A percentile compares a stretch with the other conserved stretches of the same genome.
These are phyloP conservation scores for Villa cingulata DNA, from an alignment of 2,888 invertebrate genomes.

Conservation along the genomic window DNA sequence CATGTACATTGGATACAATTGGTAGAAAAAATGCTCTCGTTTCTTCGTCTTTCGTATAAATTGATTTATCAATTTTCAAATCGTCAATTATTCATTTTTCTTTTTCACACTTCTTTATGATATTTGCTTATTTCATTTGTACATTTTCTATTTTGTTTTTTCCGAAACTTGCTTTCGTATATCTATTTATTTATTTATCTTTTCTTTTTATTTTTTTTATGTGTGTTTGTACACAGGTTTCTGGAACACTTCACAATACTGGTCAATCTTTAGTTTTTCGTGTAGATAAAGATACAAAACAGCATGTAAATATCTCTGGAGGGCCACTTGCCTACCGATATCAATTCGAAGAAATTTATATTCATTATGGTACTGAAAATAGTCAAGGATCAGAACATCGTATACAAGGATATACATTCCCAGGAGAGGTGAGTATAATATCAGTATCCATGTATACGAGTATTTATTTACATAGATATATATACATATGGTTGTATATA, in stretches of 20 bases:
- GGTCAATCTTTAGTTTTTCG: constrained; percentile 89
- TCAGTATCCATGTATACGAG: too few species aligned
- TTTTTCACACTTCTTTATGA: too few species aligned
- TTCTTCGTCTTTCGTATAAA: too few species aligned
- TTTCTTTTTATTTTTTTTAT: constrained; percentile 5
- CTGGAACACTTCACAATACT: constrained; percentile 80
- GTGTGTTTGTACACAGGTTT: constrained; percentile 46
- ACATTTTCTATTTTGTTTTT: too few species aligned
- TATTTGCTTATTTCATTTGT: too few species aligned
- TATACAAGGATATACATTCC: constrained; percentile 88
- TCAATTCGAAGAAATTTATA: constrained; percentile 89
- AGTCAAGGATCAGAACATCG: constrained; percentile 90
- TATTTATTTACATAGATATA: too few species aligned
- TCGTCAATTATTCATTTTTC: too few species aligned
- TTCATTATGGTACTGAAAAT: constrained; percentile 85
- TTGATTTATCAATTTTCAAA: too few species aligned
- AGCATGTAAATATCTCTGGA: constrained; percentile 88
- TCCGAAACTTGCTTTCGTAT: too few species aligned
- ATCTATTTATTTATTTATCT: constrained; percentile 1
- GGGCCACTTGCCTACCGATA: constrained; percentile 93
- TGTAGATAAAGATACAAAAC: constrained; percentile 78
- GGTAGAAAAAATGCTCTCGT: too few species aligned
- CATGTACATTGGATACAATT: too few species aligned
- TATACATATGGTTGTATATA: too few species aligned
- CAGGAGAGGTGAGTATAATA: constrained; percentile 72